Evolutionary conservation across 2,113 vertebrate genomes (phyloP), one percentile per base, ranked within the genome.

Genomic region (Sitta europaea): DNA sequence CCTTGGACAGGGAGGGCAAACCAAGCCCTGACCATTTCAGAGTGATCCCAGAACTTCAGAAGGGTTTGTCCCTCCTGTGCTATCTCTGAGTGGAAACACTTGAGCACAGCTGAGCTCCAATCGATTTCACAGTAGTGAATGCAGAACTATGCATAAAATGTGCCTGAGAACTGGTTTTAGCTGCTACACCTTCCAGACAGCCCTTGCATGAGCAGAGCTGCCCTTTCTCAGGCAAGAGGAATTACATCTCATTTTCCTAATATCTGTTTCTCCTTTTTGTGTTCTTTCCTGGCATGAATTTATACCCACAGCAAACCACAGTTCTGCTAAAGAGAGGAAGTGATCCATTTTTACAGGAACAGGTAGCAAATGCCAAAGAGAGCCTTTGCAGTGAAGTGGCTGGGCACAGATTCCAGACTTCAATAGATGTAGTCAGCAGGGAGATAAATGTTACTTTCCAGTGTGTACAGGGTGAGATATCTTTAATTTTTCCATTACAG

Each of bases 201-300:
- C 53, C 21, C 7, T 57, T 6, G 13, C 9, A 3, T 48, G 10
- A 68, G 66, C 31, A n/a, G 59, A 23, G 51, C 77, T 90, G 74
- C 58, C 62, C 29, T 90, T 91, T 43, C 67, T 48, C 75, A 74
- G 47, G 20, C 75, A n/a, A 62, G 9, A 73, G 16, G 42, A 85
- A 28, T 81, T 79, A 43, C 31, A 71, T 93, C 72, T 95, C 51
- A 20, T 83, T 96, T 95, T 94, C 74, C 51, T 81, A 28, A 74
- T 83, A 57, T 4, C 90, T 77, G 15, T 77, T 96, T 94, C 90
- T 94, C 75, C 33, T 88, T 95, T 96, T 77, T 12, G 40, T 33
- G 21, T 42, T 35, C 25, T 40, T 17, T 9, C 9, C 76, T 74
- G 76, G 40, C 57, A 50, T 88, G 45, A 72, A 42, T 90, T 83